These are phyloP conservation scores for Saturnia pavonia DNA, from an alignment of 2,888 invertebrate species.

Conservation along the genomic window DNA sequence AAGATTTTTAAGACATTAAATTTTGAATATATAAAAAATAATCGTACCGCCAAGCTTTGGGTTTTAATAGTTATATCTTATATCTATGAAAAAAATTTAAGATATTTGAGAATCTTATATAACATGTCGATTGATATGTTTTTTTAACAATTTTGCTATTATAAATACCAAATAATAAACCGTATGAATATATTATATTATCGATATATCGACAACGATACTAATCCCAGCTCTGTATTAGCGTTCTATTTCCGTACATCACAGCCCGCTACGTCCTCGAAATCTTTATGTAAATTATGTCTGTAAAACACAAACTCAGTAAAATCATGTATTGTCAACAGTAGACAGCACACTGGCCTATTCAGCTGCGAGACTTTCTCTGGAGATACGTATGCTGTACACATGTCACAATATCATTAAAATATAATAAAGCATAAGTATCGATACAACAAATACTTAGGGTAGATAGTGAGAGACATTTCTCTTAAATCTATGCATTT, in stretches of 20 bases:
- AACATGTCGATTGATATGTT: too few relatives aligned
- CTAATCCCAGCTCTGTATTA: conserved; percentile 33
- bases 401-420: background rate
- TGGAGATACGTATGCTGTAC: background rate
- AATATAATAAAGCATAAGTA: background rate
- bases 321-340: conserved; percentile 50
- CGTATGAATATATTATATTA: background rate
- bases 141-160: too few relatives aligned
- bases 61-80: too few relatives aligned
- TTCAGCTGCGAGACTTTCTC: conserved; percentile 35
- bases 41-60: too few relatives aligned
- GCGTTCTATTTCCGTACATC: conserved; percentile 47
- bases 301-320: conserved; percentile 21
- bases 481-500: background rate
- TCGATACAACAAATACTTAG: too few relatives aligned
- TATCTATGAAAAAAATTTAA: too few relatives aligned
- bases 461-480: background rate
- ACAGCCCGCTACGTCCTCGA: conserved; percentile 43
- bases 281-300: conserved; percentile 18
- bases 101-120: too few relatives aligned
- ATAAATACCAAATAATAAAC: background rate
- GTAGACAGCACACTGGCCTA: conserved; percentile 43
- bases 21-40: too few relatives aligned
- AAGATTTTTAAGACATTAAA: too few relatives aligned
- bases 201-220: conserved; percentile 1